phyloP scores from a whole-genome alignment of 2,888 invertebrate genomes.

The Crepidodera aurea region DNA sequence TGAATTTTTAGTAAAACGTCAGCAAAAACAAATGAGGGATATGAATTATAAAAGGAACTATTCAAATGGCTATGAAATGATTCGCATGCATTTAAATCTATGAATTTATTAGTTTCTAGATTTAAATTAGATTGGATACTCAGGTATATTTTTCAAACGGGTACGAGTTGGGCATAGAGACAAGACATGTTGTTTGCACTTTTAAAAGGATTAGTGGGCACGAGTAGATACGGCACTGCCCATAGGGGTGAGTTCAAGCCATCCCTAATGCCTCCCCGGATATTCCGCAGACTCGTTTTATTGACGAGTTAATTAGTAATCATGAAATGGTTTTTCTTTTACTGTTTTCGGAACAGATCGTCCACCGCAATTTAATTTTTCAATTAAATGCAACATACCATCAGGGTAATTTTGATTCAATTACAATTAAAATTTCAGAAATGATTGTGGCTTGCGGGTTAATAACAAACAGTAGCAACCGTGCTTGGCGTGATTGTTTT shows the following conservation, averaged over 20 bases:
- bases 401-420: background rate
- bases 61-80: no score
- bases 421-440: conserved; percentile 2
- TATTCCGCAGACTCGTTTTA: conserved; percentile 6
- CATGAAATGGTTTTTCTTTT: conserved; percentile 9
- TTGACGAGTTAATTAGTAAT: conserved; percentile 16
- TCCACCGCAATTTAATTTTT: conserved; percentile 1
- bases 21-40: no score
- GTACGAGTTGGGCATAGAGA: no score
- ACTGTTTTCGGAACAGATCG: background rate
- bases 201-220: no score
- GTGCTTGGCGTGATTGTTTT: no score
- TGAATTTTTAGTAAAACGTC: no score
- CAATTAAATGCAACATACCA: background rate
- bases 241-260: background rate
- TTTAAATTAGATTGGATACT: no score
- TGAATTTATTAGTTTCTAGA: no score
- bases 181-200: no score
- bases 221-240: background rate
- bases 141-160: no score
- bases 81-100: no score
- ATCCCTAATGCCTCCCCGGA: background rate
- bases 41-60: no score
- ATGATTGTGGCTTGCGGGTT: background rate
- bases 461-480: background rate